These are phyloP conservation scores for Gymnarchus niloticus DNA, from an alignment of 2,113 vertebrate species.

Conservation along the genomic window DNA sequence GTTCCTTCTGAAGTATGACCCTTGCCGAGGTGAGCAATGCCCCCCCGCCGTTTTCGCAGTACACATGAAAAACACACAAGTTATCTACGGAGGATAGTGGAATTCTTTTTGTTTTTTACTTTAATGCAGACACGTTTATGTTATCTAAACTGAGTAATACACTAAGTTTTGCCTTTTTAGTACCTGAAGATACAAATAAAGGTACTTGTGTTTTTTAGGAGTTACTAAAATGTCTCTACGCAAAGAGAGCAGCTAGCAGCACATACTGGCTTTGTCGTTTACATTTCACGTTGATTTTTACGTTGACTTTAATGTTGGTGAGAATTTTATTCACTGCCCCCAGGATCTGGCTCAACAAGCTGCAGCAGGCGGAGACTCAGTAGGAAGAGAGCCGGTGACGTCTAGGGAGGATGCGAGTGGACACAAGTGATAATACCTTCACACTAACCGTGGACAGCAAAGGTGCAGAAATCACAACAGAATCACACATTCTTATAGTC, in stretches of 20 bases:
- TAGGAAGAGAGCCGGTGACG: neutral
- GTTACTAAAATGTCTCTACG: neutral
- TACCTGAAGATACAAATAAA: neutral
- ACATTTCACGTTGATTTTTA: neutral
- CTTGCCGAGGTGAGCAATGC: constrained; percentile 83
- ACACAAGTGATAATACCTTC: neutral
- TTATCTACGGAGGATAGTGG: neutral
- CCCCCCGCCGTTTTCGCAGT: neutral
- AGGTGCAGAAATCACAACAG: neutral
- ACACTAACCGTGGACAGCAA: neutral
- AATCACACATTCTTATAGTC: neutral
- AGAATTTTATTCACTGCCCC: neutral
- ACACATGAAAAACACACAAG: neutral
- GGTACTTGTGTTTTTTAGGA: neutral
- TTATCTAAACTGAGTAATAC: neutral
- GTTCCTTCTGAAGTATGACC: constrained; percentile 94
- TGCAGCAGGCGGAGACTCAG: neutral
- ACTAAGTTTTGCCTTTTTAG: neutral
- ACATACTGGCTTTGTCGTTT: neutral
- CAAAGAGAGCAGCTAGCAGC: neutral
- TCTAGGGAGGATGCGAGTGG: neutral
- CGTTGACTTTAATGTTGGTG: neutral
- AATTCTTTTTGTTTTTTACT: neutral
- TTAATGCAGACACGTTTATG: neutral
- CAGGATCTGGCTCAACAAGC: neutral